A percentile compares a stretch with the other conserved stretches of the same genome.
These are phyloP conservation scores for Hapalemur alaotrensis DNA, from an alignment of 2,797 vertebrate species.

Conservation along the genomic window DNA sequence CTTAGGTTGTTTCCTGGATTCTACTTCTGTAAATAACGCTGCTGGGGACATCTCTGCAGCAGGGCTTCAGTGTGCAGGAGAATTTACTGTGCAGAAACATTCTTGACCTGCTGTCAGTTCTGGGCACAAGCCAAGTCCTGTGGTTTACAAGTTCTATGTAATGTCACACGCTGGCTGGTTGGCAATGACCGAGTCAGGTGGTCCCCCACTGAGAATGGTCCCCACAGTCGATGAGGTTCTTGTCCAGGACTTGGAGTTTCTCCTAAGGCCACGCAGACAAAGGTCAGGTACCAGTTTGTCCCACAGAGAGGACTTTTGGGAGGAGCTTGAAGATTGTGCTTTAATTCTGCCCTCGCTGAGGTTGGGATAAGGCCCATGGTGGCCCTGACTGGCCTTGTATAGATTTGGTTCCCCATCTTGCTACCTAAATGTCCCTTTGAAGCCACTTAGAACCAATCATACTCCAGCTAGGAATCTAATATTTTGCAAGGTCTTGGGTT, in stretches of 20 bases:
- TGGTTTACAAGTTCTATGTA: neutral
- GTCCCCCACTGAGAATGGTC: neutral
- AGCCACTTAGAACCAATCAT: neutral
- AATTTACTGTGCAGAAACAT: neutral
- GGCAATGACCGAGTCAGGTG: neutral
- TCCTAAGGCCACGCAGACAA: neutral
- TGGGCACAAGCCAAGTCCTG: neutral
- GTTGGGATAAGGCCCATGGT: too few species aligned
- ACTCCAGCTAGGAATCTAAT: neutral
- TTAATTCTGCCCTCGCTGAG: neutral
- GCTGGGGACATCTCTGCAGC: neutral
- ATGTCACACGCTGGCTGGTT: neutral
- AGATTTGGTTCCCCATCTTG: accelerated
- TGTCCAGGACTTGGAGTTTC: neutral
- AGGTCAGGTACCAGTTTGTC: neutral
- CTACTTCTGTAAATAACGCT: neutral
- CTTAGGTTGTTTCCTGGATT: neutral
- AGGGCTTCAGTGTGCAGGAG: neutral
- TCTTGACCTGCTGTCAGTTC: neutral
- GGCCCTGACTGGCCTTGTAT: neutral
- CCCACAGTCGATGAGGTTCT: neutral
- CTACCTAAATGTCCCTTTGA: neutral
- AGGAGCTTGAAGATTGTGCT: neutral
- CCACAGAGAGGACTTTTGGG: accelerated
- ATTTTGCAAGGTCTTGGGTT: neutral